A percentile compares a stretch with the other conserved stretches of the same genome.
Evolutionary conservation across 2,113 vertebrate genomes (phyloP).

Genomic region (Morphnarchus princeps): DNA sequence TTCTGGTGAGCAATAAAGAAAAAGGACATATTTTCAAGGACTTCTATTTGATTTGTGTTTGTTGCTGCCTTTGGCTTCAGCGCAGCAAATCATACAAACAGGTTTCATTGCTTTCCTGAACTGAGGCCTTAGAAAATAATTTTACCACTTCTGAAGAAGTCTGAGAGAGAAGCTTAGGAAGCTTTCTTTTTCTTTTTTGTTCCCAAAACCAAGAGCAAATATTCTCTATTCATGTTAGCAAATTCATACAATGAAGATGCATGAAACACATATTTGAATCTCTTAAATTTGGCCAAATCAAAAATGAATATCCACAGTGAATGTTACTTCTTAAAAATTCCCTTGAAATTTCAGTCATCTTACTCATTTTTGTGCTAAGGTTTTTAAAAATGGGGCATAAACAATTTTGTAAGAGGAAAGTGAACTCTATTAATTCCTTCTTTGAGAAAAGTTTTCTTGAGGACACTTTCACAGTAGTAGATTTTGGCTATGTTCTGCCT

Average conservation of each 20-base stretch:
- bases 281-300: neutral
- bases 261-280: neutral
- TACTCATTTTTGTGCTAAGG: neutral
- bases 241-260: neutral
- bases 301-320: neutral
- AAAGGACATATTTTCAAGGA: constrained; percentile 25
- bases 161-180: neutral
- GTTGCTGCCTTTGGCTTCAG: neutral
- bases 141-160: neutral
- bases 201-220: neutral
- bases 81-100: neutral
- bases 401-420: neutral
- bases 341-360: neutral
- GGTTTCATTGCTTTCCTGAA: neutral
- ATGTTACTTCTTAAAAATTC: neutral
- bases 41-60: constrained; percentile 26
- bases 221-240: neutral
- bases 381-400: neutral
- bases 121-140: neutral
- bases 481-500: neutral
- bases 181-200: neutral
- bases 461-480: neutral
- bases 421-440: neutral
- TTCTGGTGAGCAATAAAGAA: neutral
- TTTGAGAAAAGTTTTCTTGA: neutral